Conservation (phyloP, 2,113 vertebrate genomes). For the Acrocephalus kingi region DNA sequence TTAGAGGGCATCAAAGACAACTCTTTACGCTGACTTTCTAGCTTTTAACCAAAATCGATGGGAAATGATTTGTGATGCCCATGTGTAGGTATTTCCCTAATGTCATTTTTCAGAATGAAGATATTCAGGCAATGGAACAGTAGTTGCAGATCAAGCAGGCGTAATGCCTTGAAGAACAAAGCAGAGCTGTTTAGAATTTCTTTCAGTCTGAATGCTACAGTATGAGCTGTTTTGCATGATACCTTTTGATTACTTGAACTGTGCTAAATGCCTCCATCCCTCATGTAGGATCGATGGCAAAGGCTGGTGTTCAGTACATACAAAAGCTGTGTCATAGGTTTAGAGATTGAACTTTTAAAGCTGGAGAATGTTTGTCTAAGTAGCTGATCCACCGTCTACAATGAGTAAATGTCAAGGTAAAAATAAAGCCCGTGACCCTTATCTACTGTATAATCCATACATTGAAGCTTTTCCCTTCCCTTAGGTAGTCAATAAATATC, state of each 20-base stretch:
- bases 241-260: background rate
- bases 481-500: slow-evolving; percentile 34
- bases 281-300: background rate
- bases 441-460: slow-evolving; percentile 31
- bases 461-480: background rate
- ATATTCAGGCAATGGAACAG: background rate
- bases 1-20: slow-evolving; percentile 34
- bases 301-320: background rate
- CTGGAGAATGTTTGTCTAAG: slow-evolving; percentile 38
- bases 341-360: slow-evolving; percentile 35
- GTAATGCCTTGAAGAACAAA: background rate
- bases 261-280: background rate
- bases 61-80: background rate
- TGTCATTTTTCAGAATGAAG: background rate
- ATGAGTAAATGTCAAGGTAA: slow-evolving; percentile 43
- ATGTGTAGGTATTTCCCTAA: background rate
- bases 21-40: slow-evolving; percentile 20
- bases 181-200: background rate
- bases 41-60: slow-evolving; percentile 39
- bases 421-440: slow-evolving; percentile 35
- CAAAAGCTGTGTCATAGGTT: slow-evolving; percentile 7
- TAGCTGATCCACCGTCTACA: background rate
- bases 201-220: background rate
- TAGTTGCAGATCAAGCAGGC: background rate
- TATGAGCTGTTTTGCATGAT: background rate